These are phyloP conservation scores for Allobates femoralis DNA, from an alignment of 2,797 vertebrate species.

Conservation along the genomic window DNA sequence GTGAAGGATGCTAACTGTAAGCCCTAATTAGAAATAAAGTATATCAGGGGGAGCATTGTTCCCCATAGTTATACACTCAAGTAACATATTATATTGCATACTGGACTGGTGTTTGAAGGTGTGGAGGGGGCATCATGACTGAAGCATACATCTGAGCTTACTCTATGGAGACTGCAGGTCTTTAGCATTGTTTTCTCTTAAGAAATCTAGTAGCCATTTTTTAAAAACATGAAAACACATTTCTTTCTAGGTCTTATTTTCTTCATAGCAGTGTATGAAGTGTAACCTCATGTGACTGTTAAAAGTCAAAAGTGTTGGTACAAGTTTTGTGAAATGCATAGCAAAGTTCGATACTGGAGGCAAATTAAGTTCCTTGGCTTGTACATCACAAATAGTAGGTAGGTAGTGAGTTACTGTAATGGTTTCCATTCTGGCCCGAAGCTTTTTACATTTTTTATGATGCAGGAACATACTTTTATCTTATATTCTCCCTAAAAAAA, in stretches of 20 bases:
- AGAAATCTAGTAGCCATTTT: background rate
- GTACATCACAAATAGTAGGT: background rate
- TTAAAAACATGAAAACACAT: background rate
- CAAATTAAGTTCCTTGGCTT: conserved; percentile 18
- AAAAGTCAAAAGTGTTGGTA: background rate
- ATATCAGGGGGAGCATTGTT: no score
- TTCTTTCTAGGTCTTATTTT: background rate
- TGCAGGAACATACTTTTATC: background rate
- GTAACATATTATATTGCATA: no score
- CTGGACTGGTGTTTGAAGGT: no score
- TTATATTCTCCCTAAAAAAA: background rate
- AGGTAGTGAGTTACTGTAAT: conserved; percentile 27
- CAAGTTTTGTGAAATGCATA: background rate
- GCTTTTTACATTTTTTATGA: conserved; percentile 23
- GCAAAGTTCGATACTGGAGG: conserved; percentile 25
- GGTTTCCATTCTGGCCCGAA: conserved; percentile 19
- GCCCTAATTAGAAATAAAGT: no score
- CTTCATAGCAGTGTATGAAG: background rate
- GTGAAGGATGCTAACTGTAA: no score
- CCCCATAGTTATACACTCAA: no score
- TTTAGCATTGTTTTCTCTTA: background rate
- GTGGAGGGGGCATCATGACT: no score
- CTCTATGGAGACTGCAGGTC: background rate
- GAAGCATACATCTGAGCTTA: no score
- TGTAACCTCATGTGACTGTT: conserved; percentile 3